A percentile compares a stretch with the other conserved stretches of the same genome.
Evolutionary conservation across 2,888 invertebrate genomes (phyloP).

Genomic region (Pterobdella sp.): DNA sequence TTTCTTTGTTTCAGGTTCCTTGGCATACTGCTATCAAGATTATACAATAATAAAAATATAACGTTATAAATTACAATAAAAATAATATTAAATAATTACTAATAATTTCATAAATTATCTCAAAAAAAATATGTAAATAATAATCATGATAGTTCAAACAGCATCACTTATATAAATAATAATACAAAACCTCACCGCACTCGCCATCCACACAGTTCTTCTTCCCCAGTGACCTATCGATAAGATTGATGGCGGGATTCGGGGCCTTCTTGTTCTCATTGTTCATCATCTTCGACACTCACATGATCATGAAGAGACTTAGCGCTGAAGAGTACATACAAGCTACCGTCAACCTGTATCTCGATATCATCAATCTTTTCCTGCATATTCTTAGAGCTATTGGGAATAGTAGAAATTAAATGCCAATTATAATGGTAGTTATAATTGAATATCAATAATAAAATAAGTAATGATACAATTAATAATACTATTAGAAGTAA

Average conservation of each 20-base stretch:
- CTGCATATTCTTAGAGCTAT: conserved; percentile 69
- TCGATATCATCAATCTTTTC: conserved; percentile 80
- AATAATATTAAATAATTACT: too few relatives aligned
- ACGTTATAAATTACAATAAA: not conserved
- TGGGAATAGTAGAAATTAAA: conserved; percentile 40
- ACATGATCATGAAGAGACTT: conserved; percentile 67
- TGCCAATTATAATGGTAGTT: not conserved
- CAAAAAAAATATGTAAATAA: too few relatives aligned
- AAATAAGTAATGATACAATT: not conserved
- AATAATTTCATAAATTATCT: too few relatives aligned
- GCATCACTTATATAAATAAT: not conserved
- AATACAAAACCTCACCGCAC: not conserved
- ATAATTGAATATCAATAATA: not conserved
- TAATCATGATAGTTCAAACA: conserved; percentile 6
- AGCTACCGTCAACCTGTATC: conserved; percentile 74
- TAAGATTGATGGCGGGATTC: conserved; percentile 64
- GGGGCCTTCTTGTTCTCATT: conserved; percentile 67
- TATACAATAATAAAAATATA: not conserved
- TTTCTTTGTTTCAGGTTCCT: conserved; percentile 59
- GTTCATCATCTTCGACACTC: conserved; percentile 76
- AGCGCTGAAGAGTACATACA: conserved; percentile 81
- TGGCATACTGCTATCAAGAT: not conserved
- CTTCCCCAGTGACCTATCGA: conserved; percentile 64
- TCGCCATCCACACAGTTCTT: conserved; percentile 58
- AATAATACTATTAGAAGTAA: not conserved